Evolutionary conservation across 2,113 vertebrate genomes (phyloP).

Genomic region (Daphoenositta chrysoptera): DNA sequence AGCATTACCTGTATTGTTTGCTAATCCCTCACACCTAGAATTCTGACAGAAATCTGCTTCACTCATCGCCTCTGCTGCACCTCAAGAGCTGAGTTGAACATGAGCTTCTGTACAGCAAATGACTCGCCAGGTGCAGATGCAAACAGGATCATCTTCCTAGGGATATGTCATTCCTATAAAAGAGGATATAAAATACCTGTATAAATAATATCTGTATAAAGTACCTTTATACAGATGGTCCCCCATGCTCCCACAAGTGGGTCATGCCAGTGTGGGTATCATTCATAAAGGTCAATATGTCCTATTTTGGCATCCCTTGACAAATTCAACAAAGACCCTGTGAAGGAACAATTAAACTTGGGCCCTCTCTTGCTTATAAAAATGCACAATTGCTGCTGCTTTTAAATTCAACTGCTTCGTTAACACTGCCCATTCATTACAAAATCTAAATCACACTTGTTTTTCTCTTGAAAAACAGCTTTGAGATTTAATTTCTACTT

Average conservation of each 20-base stretch:
- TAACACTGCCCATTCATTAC: background rate
- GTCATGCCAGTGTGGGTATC: background rate
- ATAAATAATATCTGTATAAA: too few relatives aligned
- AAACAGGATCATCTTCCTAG: background rate
- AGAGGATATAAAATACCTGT: background rate
- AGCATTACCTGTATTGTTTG: background rate
- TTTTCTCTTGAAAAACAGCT: background rate
- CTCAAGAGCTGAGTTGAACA: fast-evolving
- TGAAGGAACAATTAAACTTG: background rate
- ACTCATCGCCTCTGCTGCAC: background rate
- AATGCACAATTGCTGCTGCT: background rate
- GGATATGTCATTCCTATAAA: background rate
- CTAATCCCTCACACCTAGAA: background rate
- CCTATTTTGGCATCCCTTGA: background rate
- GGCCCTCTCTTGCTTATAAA: background rate
- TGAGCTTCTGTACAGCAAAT: background rate
- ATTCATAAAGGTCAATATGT: background rate
- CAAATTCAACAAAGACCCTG: background rate
- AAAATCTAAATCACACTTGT: background rate
- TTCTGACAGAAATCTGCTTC: background rate
- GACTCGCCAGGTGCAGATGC: background rate
- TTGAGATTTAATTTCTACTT: conserved; percentile 12
- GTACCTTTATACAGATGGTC: background rate
- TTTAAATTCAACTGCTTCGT: background rate
- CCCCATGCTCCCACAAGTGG: background rate